Conservation (phyloP, 2,797 vertebrate species). For the Erethizon dorsatum region DNA sequence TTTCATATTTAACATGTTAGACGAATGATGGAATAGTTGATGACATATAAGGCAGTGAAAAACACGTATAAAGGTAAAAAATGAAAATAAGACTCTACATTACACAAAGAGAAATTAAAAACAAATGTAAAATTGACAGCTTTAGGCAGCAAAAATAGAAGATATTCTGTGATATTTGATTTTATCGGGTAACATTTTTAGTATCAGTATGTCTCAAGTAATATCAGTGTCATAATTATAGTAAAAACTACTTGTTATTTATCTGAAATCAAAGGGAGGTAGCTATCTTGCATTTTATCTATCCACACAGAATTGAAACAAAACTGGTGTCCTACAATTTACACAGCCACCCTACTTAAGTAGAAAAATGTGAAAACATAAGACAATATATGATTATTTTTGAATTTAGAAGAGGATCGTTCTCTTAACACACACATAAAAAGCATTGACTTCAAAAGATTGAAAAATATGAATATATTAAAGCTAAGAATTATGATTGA, state of each 20-base stretch:
- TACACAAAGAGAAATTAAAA: background rate
- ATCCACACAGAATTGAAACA: background rate
- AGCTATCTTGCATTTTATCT: background rate
- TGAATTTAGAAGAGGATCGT: background rate
- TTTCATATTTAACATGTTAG: background rate
- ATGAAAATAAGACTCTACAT: background rate
- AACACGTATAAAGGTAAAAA: background rate
- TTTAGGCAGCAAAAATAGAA: background rate
- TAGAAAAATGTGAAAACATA: background rate
- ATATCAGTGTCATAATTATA: background rate
- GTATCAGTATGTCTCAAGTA: background rate
- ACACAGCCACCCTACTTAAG: background rate
- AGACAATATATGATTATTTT: background rate
- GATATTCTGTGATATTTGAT: background rate
- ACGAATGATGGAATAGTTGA: background rate
- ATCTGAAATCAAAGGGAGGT: slow-evolving; percentile 19
- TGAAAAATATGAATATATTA: background rate
- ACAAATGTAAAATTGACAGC: background rate
- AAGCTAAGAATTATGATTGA: background rate
- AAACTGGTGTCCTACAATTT: background rate
- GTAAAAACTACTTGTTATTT: background rate
- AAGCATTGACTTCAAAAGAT: background rate
- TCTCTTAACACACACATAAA: background rate
- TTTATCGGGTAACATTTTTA: slow-evolving; percentile 6
- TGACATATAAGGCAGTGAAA: background rate